Percentiles rank a stretch among this genome's conserved stretches.
phyloP scores from a whole-genome alignment of 2,113 vertebrate species.

The Pelmatolapia mariae region DNA sequence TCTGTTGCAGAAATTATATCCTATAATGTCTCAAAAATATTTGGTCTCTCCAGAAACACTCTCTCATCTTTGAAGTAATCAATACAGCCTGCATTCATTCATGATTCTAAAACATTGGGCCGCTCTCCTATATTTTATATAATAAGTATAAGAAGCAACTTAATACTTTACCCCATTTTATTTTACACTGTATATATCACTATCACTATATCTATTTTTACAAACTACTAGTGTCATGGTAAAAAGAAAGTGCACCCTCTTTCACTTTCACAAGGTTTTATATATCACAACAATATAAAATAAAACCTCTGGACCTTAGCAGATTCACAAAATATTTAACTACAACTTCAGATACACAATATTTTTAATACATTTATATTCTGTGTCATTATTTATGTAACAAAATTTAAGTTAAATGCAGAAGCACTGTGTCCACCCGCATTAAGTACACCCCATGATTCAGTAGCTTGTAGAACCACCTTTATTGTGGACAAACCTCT shows the following conservation, averaged over 20 bases:
- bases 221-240: neutral
- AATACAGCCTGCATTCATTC: rapidly evolving
- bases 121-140: neutral
- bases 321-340: neutral
- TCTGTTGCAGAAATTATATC: neutral
- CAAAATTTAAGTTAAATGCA: rapidly evolving
- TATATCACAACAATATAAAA: neutral
- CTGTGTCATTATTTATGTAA: neutral
- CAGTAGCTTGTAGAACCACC: neutral
- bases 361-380: neutral
- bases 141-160: neutral
- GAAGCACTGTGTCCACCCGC: neutral
- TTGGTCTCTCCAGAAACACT: neutral
- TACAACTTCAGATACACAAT: neutral
- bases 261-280: neutral
- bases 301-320: neutral
- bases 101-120: neutral
- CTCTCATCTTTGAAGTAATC: neutral
- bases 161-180: neutral
- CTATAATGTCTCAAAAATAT: neutral
- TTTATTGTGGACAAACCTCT: neutral
- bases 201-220: neutral
- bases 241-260: neutral
- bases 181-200: neutral
- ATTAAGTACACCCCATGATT: neutral